Evolutionary conservation across 2,888 invertebrate genomes (phyloP).

Genomic region (Myathropa florea): DNA sequence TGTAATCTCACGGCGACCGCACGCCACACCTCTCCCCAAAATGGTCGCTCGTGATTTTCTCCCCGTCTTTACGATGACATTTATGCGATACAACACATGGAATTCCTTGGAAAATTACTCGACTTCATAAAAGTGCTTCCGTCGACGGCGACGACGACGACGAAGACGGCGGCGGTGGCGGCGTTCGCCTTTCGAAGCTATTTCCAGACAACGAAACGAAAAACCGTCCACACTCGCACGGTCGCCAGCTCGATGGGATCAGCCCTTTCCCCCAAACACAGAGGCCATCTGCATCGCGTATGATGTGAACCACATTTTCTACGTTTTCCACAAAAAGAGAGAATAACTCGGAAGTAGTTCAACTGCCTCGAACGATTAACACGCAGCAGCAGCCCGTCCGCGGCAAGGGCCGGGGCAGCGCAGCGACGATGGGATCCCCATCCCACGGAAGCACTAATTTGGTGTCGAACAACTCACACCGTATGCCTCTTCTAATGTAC

Average conservation of each 20-base stretch:
- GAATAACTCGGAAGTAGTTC: constrained; percentile 53
- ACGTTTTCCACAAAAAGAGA: constrained; percentile 1
- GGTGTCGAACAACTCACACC: constrained; percentile 59
- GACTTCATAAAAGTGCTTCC: constrained; percentile 53
- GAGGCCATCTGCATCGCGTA: constrained; percentile 41
- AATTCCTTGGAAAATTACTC: constrained; percentile 47
- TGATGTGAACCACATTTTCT: constrained; percentile 51
- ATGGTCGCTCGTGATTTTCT: neutral
- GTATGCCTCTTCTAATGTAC: constrained; percentile 46
- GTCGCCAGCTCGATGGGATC: neutral
- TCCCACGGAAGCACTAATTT: constrained; percentile 56
- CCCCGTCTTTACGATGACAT: constrained; percentile 52
- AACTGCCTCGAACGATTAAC: constrained; percentile 53
- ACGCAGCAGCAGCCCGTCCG: constrained; percentile 9
- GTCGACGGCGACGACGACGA: neutral
- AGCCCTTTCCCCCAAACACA: constrained; percentile 24
- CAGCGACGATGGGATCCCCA: constrained; percentile 37
- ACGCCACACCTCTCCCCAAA: constrained; percentile 24
- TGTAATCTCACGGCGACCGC: constrained; percentile 27
- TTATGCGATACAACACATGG: constrained; percentile 58
- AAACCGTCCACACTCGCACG: constrained; percentile 12
- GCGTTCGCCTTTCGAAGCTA: constrained; percentile 30
- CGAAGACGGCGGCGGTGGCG: neutral
- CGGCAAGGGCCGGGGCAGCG: neutral
- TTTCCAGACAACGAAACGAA: constrained; percentile 21